These are phyloP conservation scores for Murina feae DNA, from an alignment of 2,113 vertebrate species.

Conservation along the genomic window DNA sequence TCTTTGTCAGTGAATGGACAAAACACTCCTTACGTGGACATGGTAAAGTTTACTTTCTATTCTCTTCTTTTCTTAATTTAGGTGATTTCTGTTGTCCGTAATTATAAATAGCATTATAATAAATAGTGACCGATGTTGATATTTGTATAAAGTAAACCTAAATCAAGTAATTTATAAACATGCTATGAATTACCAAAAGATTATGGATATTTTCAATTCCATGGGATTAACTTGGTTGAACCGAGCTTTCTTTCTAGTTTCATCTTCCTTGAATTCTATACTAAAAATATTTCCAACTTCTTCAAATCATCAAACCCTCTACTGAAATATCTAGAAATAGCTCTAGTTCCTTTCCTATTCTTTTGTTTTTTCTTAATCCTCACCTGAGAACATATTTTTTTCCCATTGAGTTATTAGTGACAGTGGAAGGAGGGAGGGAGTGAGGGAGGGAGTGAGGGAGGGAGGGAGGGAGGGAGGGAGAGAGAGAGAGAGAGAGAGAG, in stretches of 20 bases:
- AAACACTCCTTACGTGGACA: background rate
- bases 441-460: too few relatives aligned
- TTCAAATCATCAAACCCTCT: background rate
- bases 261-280: background rate
- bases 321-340: background rate
- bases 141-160: background rate
- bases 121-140: background rate
- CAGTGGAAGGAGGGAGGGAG: too few relatives aligned
- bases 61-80: background rate
- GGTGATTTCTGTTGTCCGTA: background rate
- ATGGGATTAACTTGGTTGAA: background rate
- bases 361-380: too few relatives aligned
- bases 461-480: too few relatives aligned
- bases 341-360: background rate
- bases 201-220: background rate
- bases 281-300: background rate
- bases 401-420: too few relatives aligned
- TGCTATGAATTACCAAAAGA: background rate
- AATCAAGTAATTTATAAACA: background rate
- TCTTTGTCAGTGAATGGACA: background rate
- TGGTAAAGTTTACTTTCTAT: background rate
- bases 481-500: too few relatives aligned
- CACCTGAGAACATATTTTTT: too few relatives aligned
- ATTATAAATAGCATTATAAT: background rate
- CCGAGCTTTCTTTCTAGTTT: background rate